Conservation (phyloP, 2,888 invertebrate genomes). For the Polyploca ridens region DNA sequence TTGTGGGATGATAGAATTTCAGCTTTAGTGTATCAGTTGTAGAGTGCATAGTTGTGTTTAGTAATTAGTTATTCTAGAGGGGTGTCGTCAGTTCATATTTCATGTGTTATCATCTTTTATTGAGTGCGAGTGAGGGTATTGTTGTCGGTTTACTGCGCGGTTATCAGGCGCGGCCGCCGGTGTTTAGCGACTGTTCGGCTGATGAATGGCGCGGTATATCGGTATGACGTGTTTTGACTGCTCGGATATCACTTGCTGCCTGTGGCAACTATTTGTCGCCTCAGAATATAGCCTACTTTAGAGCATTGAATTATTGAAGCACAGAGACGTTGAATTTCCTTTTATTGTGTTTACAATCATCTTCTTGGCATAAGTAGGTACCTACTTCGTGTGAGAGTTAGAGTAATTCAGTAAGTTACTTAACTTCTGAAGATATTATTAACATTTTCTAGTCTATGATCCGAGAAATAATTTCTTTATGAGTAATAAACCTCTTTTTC, state of each 20-base stretch:
- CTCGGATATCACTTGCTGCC: conserved; percentile 29
- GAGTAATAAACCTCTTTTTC: too few relatives aligned
- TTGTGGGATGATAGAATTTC: conserved; percentile 24
- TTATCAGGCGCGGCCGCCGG: conserved; percentile 75
- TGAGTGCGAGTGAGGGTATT: conserved; percentile 82
- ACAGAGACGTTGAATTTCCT: not conserved
- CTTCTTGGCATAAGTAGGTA: too few relatives aligned
- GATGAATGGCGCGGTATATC: conserved; percentile 77
- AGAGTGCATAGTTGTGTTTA: conserved; percentile 38
- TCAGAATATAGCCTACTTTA: not conserved
- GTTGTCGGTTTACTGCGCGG: conserved; percentile 81
- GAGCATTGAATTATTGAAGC: not conserved
- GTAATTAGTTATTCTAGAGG: conserved; percentile 49
- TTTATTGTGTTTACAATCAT: too few relatives aligned
- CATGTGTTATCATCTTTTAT: conserved; percentile 85
- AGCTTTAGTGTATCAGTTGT: conserved; percentile 29
- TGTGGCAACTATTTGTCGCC: conserved; percentile 27
- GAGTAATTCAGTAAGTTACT: not conserved
- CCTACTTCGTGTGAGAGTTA: too few relatives aligned
- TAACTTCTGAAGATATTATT: not conserved
- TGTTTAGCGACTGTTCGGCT: conserved; percentile 75
- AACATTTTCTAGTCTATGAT: too few relatives aligned
- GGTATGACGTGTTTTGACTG: conserved; percentile 50
- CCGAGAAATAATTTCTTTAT: too few relatives aligned
- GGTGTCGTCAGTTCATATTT: conserved; percentile 82